phyloP scores from a whole-genome alignment of 2,797 vertebrate species.

The Delichon dasypus region DNA sequence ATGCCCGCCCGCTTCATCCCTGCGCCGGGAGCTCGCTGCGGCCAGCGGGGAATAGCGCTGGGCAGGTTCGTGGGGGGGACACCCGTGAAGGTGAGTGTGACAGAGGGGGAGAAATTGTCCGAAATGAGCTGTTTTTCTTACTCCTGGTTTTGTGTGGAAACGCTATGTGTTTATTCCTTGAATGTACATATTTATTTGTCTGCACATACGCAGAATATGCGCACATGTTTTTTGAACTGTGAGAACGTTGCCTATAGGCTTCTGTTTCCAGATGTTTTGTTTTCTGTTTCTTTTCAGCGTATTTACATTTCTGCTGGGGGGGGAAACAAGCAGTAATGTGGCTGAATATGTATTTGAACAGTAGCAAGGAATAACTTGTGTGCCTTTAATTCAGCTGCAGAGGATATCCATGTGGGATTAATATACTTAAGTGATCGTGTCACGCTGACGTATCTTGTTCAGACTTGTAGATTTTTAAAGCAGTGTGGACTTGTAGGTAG shows the following conservation, averaged over 20 bases:
- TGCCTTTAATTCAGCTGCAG: slow-evolving; percentile 36
- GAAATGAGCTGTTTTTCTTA: not conserved
- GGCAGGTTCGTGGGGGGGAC: not conserved
- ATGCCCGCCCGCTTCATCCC: not conserved
- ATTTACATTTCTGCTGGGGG: not conserved
- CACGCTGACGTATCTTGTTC: slow-evolving; percentile 42
- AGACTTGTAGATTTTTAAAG: slow-evolving; percentile 54
- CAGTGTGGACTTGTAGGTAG: slow-evolving; percentile 42
- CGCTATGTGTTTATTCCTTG: rapidly evolving
- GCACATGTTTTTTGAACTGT: rapidly evolving
- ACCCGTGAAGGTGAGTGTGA: not conserved
- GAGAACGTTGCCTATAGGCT: not conserved
- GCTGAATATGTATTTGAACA: not conserved
- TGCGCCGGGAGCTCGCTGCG: not conserved
- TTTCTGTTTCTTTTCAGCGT: not conserved
- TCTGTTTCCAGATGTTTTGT: slow-evolving; percentile 20
- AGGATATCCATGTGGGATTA: slow-evolving; percentile 55
- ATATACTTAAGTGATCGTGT: slow-evolving; percentile 31
- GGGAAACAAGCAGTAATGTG: not conserved
- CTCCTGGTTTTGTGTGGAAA: not conserved
- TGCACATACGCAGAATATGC: rapidly evolving
- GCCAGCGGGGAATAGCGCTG: not conserved
- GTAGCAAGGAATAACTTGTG: slow-evolving; percentile 20
- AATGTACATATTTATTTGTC: rapidly evolving
- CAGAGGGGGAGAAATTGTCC: not conserved